phyloP scores from a whole-genome alignment of 2,797 vertebrate genomes.

The Acomys russatus region DNA sequence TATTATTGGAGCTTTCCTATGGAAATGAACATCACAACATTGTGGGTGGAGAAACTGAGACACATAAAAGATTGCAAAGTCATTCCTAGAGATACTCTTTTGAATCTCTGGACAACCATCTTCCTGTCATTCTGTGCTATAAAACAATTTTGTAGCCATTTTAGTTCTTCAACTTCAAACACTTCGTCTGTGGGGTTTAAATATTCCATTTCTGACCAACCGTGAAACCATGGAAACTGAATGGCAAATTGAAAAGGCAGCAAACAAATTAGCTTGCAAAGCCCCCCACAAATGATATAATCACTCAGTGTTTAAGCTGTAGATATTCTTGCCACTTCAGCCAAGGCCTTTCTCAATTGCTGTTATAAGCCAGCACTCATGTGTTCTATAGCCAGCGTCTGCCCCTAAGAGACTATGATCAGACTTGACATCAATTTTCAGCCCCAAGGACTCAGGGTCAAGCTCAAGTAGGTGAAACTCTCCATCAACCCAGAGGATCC shows the following conservation, averaged over 20 bases:
- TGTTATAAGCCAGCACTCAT: conserved; percentile 59
- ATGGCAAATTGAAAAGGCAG: conserved; percentile 79
- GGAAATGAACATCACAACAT: not conserved
- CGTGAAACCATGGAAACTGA: conserved; percentile 81
- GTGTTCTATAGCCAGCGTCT: not conserved
- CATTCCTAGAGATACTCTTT: not conserved
- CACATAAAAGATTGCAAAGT: not conserved
- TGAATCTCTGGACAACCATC: accelerated
- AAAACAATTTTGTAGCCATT: conserved; percentile 50
- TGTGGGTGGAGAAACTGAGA: conserved; percentile 30
- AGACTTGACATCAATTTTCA: not conserved
- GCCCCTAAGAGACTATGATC: not conserved
- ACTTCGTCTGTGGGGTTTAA: conserved; percentile 71
- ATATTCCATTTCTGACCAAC: conserved; percentile 81
- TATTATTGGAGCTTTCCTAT: not conserved
- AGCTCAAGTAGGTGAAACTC: not conserved
- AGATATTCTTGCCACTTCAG: conserved; percentile 56
- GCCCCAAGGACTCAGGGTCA: not conserved
- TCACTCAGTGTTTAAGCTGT: conserved; percentile 74
- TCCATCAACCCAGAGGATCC: accelerated
- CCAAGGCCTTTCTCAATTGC: conserved; percentile 66
- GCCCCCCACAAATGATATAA: conserved; percentile 72
- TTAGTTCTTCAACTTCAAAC: conserved; percentile 50
- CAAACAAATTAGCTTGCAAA: conserved; percentile 82
- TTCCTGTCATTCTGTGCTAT: not conserved